Conservation (phyloP, 2,888 invertebrate genomes). For the Dastarcus helophoroides region DNA sequence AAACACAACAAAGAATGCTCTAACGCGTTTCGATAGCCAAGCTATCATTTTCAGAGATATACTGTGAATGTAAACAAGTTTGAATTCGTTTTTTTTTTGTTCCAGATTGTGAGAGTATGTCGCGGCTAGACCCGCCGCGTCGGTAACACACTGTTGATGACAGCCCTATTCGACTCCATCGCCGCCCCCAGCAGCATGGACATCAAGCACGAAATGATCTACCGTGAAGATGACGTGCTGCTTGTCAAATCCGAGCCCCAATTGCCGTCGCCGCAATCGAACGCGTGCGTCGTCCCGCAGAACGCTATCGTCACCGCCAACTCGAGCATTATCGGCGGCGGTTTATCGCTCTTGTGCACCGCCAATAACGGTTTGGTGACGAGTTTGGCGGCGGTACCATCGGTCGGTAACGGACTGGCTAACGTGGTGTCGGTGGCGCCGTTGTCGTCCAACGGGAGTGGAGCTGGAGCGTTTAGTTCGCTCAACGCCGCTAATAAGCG, state of each 20-base stretch:
- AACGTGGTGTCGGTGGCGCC: constrained; percentile 13
- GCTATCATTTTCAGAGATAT: too few species aligned
- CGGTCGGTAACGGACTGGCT: constrained; percentile 36
- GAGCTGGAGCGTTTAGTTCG: constrained; percentile 7
- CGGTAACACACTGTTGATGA: constrained; percentile 27
- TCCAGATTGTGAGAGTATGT: constrained; percentile 33
- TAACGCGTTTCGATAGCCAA: too few species aligned
- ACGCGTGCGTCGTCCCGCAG: constrained; percentile 11
- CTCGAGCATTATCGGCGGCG: constrained; percentile 13
- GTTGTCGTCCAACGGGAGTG: constrained; percentile 22
- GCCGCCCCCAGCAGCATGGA: constrained; percentile 39
- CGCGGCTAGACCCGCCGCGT: constrained; percentile 29
- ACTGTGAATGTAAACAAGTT: too few species aligned
- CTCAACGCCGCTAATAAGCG: constrained; percentile 35
- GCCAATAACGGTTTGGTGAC: constrained; percentile 29
- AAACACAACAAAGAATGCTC: too few species aligned
- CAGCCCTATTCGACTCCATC: constrained; percentile 24
- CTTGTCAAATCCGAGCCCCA: constrained; percentile 40
- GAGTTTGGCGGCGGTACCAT: constrained; percentile 34
- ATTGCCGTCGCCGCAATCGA: constrained; percentile 27
- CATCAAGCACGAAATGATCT: constrained; percentile 55
- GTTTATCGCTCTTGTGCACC: constrained; percentile 19
- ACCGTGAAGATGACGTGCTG: constrained; percentile 39
- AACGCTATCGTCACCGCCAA: constrained; percentile 14
- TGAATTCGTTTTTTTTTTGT: too few species aligned